These are phyloP conservation scores for Drosophila multiciliata DNA, from an alignment of 2,888 invertebrate species.

Conservation along the genomic window DNA sequence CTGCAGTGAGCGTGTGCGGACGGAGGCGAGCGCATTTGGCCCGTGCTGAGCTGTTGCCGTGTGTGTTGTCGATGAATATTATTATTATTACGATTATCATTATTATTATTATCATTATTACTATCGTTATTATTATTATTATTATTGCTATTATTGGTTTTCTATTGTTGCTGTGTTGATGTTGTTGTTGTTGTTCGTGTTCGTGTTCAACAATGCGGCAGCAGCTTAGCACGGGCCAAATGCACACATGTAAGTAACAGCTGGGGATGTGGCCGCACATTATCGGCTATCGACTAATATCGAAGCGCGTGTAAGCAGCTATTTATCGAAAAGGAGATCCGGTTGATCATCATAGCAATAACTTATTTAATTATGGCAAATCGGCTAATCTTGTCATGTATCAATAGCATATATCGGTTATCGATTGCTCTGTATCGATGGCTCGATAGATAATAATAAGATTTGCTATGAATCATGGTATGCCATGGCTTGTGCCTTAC, in stretches of 20 bases:
- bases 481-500: background rate
- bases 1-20: conserved; percentile 41
- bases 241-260: conserved; percentile 62
- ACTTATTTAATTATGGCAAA: background rate
- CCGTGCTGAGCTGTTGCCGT: conserved; percentile 71
- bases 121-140: background rate
- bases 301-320: conserved; percentile 8
- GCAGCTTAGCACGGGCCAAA: conserved; percentile 64
- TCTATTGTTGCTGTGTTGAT: conserved; percentile 9
- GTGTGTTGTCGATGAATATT: conserved; percentile 30
- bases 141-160: conserved; percentile 12
- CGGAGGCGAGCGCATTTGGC: conserved; percentile 42
- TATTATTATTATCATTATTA: conserved; percentile 9
- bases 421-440: background rate
- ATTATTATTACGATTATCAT: conserved; percentile 7
- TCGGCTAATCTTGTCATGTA: background rate
- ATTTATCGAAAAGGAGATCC: background rate
- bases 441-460: background rate
- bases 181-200: conserved; percentile 39
- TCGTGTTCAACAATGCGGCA: conserved; percentile 38
- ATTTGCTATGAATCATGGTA: background rate
- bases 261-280: conserved; percentile 37
- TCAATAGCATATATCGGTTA: background rate
- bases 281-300: conserved; percentile 17
- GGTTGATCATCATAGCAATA: background rate